phyloP scores from a whole-genome alignment of 2,797 vertebrate genomes.

The Pangasius larnaudii region DNA sequence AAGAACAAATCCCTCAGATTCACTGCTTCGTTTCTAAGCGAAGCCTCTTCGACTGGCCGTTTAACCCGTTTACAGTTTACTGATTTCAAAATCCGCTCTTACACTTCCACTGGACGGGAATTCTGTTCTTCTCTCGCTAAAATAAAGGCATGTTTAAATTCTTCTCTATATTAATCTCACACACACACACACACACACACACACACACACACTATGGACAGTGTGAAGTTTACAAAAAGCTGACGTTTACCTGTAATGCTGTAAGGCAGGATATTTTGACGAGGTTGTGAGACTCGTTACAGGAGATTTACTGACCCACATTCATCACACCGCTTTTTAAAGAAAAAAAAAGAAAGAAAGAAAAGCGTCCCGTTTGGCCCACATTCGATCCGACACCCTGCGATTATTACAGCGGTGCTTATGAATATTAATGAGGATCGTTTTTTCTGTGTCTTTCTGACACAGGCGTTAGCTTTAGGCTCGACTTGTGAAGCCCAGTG shows the following conservation, averaged over 20 bases:
- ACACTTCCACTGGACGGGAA: too few species aligned
- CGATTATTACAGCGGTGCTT: not conserved
- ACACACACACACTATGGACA: too few species aligned
- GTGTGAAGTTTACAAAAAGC: too few species aligned
- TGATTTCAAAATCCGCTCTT: too few species aligned
- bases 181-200: too few species aligned
- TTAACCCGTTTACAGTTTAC: too few species aligned
- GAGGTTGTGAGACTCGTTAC: not conserved
- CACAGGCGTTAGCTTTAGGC: not conserved
- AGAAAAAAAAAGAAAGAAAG: not conserved
- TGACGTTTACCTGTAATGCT: not conserved
- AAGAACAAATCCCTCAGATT: not conserved
- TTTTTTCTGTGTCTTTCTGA: not conserved
- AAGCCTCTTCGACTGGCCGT: too few species aligned
- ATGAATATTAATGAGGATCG: slow-evolving; percentile 6
- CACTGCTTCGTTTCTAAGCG: too few species aligned
- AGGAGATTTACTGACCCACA: slow-evolving; percentile 10
- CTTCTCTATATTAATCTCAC: too few species aligned
- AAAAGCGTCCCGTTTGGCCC: not conserved
- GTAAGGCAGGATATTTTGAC: not conserved
- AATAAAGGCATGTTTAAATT: too few species aligned
- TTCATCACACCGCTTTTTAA: not conserved
- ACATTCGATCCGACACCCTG: not conserved
- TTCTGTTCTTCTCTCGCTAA: too few species aligned
- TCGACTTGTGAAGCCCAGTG: not conserved